phyloP scores from a whole-genome alignment of 2,888 invertebrate species.

The Drosophila niveifrons region DNA sequence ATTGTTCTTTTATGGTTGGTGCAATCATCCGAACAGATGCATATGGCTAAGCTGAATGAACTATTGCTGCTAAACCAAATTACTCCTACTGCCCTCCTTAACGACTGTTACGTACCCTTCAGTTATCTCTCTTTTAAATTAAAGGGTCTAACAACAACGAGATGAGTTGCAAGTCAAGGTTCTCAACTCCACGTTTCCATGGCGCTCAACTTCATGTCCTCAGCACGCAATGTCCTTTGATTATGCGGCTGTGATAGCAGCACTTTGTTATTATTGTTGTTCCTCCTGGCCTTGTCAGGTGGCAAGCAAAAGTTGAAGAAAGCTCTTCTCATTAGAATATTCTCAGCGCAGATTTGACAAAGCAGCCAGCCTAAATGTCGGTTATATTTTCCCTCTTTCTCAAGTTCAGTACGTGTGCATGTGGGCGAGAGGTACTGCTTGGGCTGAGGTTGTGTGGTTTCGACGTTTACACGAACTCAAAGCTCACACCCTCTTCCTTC shows the following conservation, averaged over 20 bases:
- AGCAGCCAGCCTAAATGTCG: constrained; percentile 71
- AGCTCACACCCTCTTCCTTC: constrained; percentile 19
- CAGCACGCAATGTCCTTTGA: constrained; percentile 57
- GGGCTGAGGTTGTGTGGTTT: background rate
- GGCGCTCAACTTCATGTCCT: constrained; percentile 38
- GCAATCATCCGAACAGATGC: too few relatives aligned
- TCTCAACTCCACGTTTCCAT: background rate
- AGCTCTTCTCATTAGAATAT: constrained; percentile 80
- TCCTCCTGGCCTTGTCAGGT: constrained; percentile 47
- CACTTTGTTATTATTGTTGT: constrained; percentile 45
- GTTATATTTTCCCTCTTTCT: constrained; percentile 41
- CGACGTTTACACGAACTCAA: constrained; percentile 54
- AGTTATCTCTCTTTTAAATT: too few relatives aligned
- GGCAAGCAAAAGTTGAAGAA: constrained; percentile 51
- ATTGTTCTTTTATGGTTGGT: too few relatives aligned
- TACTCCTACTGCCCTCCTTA: too few relatives aligned
- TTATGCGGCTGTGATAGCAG: constrained; percentile 74
- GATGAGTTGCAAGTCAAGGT: too few relatives aligned
- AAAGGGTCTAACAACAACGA: too few relatives aligned
- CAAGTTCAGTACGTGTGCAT: background rate
- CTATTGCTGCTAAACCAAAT: too few relatives aligned
- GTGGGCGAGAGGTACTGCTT: constrained; percentile 17
- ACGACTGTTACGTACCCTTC: too few relatives aligned
- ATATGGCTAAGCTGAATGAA: too few relatives aligned
- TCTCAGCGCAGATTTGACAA: constrained; percentile 74